Conservation (phyloP, 1,140 invertebrate genomes). For the Melanaphis sacchari region DNA sequence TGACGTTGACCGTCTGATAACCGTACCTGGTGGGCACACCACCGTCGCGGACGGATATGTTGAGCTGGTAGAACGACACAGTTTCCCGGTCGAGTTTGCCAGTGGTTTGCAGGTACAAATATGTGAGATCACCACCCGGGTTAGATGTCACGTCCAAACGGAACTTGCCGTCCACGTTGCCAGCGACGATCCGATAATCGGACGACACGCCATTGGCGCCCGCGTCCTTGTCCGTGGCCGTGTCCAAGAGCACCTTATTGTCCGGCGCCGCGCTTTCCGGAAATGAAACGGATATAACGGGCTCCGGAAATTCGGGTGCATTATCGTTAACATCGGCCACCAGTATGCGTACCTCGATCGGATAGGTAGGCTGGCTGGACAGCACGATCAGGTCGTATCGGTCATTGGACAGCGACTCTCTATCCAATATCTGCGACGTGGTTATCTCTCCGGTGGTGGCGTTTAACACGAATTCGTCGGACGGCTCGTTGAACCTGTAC, state of each 20-base stretch:
- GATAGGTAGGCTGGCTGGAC: conserved; percentile 91
- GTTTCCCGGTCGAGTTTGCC: conserved; percentile 89
- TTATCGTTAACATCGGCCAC: conserved; percentile 91
- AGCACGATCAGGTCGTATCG: conserved; percentile 88
- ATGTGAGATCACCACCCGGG: conserved; percentile 85
- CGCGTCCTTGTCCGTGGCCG: conserved; percentile 84
- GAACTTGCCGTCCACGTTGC: conserved; percentile 88
- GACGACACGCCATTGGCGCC: conserved; percentile 86
- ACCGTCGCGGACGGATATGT: conserved; percentile 88
- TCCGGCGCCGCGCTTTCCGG: conserved; percentile 90
- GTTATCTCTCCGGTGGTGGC: conserved; percentile 81
- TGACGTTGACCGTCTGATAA: conserved; percentile 88
- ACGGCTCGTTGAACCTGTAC: conserved; percentile 89
- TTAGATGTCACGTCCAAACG: conserved; percentile 84
- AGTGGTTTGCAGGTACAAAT: conserved; percentile 88
- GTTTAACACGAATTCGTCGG: conserved; percentile 82
- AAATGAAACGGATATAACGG: conserved; percentile 82
- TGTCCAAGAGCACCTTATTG: conserved; percentile 84
- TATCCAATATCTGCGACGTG: conserved; percentile 80
- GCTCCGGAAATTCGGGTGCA: conserved; percentile 87
- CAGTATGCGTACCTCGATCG: conserved; percentile 86
- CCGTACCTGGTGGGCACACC: conserved; percentile 81
- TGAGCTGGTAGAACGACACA: conserved; percentile 81
- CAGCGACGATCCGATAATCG: conserved; percentile 86
- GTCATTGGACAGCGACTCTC: conserved; percentile 78